Base-by-base conservation (phyloP, 2,113 vertebrate genomes). In the Rhombomys opimus region DNA sequence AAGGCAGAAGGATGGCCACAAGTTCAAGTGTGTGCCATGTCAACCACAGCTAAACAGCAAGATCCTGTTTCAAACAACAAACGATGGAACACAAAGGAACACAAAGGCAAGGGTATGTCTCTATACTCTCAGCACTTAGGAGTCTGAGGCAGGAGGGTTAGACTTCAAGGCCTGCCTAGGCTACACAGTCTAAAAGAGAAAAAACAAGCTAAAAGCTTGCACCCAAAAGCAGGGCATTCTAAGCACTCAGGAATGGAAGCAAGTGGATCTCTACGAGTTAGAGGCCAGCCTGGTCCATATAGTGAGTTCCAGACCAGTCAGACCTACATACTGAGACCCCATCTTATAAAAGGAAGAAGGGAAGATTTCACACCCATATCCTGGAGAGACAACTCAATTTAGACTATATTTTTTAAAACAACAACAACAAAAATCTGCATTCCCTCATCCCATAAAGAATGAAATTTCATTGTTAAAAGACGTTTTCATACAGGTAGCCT, bases 401-500 rank as follows among this genome's bases (percentile, higher is more conserved):
- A 50, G 11, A 95, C 35, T 85, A 88, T 0, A n/a, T 65, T 50
- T 87, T 30, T 25, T 41, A n/a, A 46, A 46, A 46, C 7, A 90
- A 68, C 93, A 85, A 87, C 70, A 95, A 91, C 61, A 13, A 11
- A 90, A 67, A 27, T 76, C 0, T n/a, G 2, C 54, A 95, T 27
- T 88, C 50, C 22, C 27, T 88, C 38, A 89, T 81, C 17, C 77
- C 0, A 75, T 5, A 41, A 10, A 61, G 4, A 77, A 90, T 95
- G 59, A 91, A 96, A 91, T 7, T 57, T 95, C 75, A 89, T 0
- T 81, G 52, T 46, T 85, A 73, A 87, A 89, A 90, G 67, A 76
- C 3, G 8, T 90, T 90, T 86, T 88, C 76, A 87, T 85, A 90
- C 3, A 91, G 7, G 5, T 59, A 73, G 76, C 17, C 22, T 68